Base-by-base conservation (phyloP, 2,888 invertebrate species). In the Erynnis tages region DNA sequence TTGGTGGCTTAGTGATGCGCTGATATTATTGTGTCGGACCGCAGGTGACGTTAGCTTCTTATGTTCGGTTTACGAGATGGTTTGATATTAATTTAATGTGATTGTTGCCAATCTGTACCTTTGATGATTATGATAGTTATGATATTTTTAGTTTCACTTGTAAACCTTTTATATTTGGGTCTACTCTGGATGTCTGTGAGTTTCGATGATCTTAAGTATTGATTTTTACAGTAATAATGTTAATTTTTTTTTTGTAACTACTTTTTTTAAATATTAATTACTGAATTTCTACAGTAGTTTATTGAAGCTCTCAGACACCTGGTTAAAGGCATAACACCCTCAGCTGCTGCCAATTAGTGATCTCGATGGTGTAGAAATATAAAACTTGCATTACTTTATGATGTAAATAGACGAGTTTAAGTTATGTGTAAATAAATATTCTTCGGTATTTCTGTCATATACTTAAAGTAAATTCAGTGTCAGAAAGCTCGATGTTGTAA, bases 391-490 rank as follows among this genome's bases (percentile, higher is more conserved):
- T 37, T 37, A 38, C 30, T 30, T 17, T 47, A 47, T 29, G 37
- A 11, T 19, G 25, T 38, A 48, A 23, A 32, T 32, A 32, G 13
- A 30, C 17, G 16, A 14, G 8, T n/a, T 21, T 23, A 23, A 32
- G 40, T 30, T 27, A 19, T 30, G 14, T 40, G 48, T 47, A 40
- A 13, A 37, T 48, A 40, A 29, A 48, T 48, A 19, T 27, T 21
- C 8, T n/a, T 29, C 21, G 21, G 10, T 27, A 2, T 40, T 10
- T 29, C 29, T 30, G 29, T 19, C 27, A 7, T 16, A 17, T 46
- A 48, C 47, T 48, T 48, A 48, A 47, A 48, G 32, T 27, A 27
- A 46, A 27, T 21, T 38, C 47, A 48, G 21, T 38, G 38, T 44
- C 14, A 38, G 37, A 10, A 27, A 29, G 16, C 16, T 48, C 40